Base-by-base conservation (phyloP, 2,113 vertebrate species). In the Hippocampus mohnikei region DNA sequence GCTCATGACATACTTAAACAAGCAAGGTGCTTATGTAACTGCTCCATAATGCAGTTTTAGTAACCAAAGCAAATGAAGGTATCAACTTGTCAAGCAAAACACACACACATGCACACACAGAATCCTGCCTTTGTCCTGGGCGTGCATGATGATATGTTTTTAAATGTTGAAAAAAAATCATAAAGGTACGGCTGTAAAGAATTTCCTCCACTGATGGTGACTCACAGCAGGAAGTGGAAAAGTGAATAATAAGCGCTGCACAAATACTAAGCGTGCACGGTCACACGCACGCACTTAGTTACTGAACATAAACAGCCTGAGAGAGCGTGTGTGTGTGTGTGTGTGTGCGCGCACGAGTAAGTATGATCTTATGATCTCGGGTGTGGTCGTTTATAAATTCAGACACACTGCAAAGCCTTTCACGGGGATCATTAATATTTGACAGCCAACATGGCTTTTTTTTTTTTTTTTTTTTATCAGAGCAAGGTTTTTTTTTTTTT, bases 51-150 rank as follows among this genome's bases (percentile, higher is more conserved):
- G 85, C 87, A 87, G 88, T 87, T 74, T 82, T 84, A 89, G 88
- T 67, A 72, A 86, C 74, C 20, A 80, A 78, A 87, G 87, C 82
- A 89, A 90, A 91, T 92, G 83, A 91, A 91, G 89, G 90, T 91
- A 92, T 92, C 91, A 90, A 91, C 83, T 87, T 89, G 89, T 86
- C 73, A 82, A 86, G 84, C 82, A 89, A 91, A 92, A 92, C 88
- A 85, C 90, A 63, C 64, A 27, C n/a, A 65, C 6, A 25, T 3
- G 16, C 5, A 7, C 73, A 66, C 73, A 50, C 78, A 70, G 82
- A 92, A 92, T 93, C 91, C 91, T 91, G 89, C 85, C 84, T 93
- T 93, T 92, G 91, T 93, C 90, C 82, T 84, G 73, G 1, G 72
- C 42, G 71, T 80, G 85, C 84, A 88, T 91, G 87, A 89, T 89